These are phyloP conservation scores for Columbina picui DNA, from an alignment of 2,113 vertebrate species.

Conservation along the genomic window DNA sequence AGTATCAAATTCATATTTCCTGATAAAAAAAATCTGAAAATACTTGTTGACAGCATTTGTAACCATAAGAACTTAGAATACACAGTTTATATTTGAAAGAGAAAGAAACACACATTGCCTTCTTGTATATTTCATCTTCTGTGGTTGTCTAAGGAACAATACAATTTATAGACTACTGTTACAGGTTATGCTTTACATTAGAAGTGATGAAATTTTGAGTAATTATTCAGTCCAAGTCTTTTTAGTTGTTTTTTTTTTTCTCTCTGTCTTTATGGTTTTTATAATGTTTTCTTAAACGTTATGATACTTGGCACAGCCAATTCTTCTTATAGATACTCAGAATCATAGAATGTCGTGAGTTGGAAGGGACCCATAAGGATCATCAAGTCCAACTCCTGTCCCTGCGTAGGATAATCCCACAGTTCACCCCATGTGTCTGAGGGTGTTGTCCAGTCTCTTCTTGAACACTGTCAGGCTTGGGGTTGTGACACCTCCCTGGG, in stretches of 20 bases:
- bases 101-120: neutral
- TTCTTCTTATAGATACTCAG: neutral
- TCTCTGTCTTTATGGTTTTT: neutral
- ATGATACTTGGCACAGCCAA: neutral
- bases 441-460: no score
- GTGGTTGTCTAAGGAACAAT: neutral
- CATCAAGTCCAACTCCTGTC: no score
- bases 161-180: neutral
- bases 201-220: neutral
- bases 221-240: neutral
- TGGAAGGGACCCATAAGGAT: no score
- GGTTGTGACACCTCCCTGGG: no score
- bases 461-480: no score
- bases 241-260: neutral
- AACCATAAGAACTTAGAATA: neutral
- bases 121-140: neutral
- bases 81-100: neutral
- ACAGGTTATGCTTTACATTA: neutral
- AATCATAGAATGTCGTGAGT: no score
- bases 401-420: no score
- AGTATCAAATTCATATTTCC: neutral
- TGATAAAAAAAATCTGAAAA: neutral
- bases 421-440: no score
- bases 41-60: neutral
- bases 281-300: neutral